These are phyloP conservation scores for Cotesia typhae DNA, from an alignment of 1,140 invertebrate genomes.

Conservation along the genomic window DNA sequence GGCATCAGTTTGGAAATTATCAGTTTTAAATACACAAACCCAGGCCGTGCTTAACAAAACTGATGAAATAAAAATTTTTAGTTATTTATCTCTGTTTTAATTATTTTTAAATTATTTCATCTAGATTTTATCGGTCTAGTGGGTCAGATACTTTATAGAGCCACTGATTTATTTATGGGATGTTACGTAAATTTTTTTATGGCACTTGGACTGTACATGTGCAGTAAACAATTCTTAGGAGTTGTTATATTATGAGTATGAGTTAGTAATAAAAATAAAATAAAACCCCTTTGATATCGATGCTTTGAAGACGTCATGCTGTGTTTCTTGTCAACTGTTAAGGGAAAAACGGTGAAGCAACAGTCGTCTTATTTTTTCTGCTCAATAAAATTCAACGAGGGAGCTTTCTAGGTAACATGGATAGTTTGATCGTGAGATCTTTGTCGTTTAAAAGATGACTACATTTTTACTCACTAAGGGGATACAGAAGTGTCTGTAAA, in stretches of 20 bases:
- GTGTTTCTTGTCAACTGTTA: background rate
- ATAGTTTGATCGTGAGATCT: constrained; percentile 35
- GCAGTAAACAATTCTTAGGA: too few relatives aligned
- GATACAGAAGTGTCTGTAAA: constrained; percentile 2
- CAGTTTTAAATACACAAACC: constrained; percentile 3
- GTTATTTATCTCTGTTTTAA: background rate
- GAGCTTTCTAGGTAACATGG: constrained; percentile 24
- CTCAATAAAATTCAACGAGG: constrained; percentile 41
- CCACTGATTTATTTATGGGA: background rate
- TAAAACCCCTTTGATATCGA: constrained; percentile 18
- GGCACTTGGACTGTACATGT: background rate
- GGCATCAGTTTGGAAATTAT: constrained; percentile 32
- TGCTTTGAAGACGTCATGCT: constrained; percentile 12
- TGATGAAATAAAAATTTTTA: constrained; percentile 5
- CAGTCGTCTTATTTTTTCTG: constrained; percentile 42
- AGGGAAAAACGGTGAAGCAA: constrained; percentile 29
- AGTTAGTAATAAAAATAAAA: constrained; percentile 9
- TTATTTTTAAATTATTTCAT: background rate
- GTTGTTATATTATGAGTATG: background rate
- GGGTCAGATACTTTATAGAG: background rate
- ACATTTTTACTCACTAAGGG: background rate
- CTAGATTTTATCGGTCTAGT: background rate
- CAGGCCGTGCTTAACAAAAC: background rate
- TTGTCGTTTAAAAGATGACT: constrained; percentile 1
- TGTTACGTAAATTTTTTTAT: background rate